A percentile compares a stretch with the other conserved stretches of the same genome.
Evolutionary conservation across 1,140 invertebrate species (phyloP).

Genomic region (Mya arenaria): DNA sequence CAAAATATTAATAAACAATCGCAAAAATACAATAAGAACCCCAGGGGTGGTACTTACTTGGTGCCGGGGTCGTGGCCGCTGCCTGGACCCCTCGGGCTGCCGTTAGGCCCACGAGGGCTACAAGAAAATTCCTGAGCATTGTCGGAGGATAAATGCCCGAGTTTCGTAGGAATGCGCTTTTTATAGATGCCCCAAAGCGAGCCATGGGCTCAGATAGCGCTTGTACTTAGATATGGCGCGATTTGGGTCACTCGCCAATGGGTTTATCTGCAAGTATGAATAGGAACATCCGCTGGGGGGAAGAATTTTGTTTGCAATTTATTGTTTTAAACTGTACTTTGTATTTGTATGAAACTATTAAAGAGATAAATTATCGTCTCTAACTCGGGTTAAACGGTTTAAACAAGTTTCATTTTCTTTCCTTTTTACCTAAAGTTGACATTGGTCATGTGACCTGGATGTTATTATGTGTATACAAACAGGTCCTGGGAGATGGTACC

Average conservation of each 20-base stretch:
- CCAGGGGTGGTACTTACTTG: too few species aligned
- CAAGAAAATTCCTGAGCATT: conserved; percentile 44
- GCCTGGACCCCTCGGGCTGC: conserved; percentile 36
- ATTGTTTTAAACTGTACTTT: conserved; percentile 36
- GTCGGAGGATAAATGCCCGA: background rate
- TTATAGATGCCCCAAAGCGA: background rate
- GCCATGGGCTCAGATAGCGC: background rate
- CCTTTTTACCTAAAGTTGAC: background rate
- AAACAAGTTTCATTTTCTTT: background rate
- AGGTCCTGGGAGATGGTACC: too few species aligned
- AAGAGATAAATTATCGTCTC: background rate
- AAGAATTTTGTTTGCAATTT: conserved; percentile 54
- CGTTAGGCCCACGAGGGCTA: conserved; percentile 44
- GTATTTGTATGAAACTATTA: background rate
- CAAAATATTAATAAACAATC: too few species aligned
- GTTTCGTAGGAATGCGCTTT: background rate
- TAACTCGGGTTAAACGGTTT: background rate
- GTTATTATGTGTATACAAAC: too few species aligned
- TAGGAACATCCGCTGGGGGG: conserved; percentile 9
- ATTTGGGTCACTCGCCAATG: conserved; percentile 27
- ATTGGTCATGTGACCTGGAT: too few species aligned
- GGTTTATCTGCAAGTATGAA: conserved; percentile 25
- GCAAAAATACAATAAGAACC: too few species aligned
- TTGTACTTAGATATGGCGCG: conserved; percentile 10
- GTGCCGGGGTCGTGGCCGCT: conserved; percentile 38